phyloP scores from a whole-genome alignment of 2,888 invertebrate genomes.

The Drosophila nigritarsus region DNA sequence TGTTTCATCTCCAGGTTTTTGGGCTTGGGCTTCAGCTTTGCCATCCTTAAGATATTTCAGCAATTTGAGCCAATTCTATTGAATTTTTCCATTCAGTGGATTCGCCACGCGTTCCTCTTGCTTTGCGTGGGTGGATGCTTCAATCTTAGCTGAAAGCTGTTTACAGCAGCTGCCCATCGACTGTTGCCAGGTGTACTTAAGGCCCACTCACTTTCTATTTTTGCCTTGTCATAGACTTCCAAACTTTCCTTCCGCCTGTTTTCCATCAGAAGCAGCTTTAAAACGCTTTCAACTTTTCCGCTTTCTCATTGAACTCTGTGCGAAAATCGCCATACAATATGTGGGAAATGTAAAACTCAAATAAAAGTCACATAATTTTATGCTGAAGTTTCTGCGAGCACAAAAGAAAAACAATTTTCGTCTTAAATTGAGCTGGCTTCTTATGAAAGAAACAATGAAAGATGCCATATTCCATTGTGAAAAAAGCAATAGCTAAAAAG shows the following conservation, averaged over 20 bases:
- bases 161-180: too few relatives aligned
- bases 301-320: background rate
- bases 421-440: background rate
- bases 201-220: slow-evolving; percentile 38
- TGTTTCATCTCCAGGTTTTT: slow-evolving; percentile 15
- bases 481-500: background rate
- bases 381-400: background rate
- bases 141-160: slow-evolving; percentile 36
- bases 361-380: slow-evolving; percentile 32
- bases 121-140: background rate
- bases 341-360: background rate
- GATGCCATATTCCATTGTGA: background rate
- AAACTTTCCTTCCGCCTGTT: slow-evolving; percentile 19
- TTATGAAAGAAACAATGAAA: background rate
- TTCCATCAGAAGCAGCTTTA: slow-evolving; percentile 39
- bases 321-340: background rate
- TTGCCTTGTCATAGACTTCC: slow-evolving; percentile 1
- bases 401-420: background rate
- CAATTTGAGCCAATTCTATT: slow-evolving; percentile 57
- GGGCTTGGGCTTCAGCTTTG: background rate
- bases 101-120: slow-evolving; percentile 44
- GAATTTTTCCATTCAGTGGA: slow-evolving; percentile 47
- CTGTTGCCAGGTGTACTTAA: slow-evolving; percentile 21
- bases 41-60: slow-evolving; percentile 32
- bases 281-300: slow-evolving; percentile 15